These are phyloP conservation scores for Lacanobia wlatinum DNA, from an alignment of 2,888 invertebrate genomes.

Conservation along the genomic window DNA sequence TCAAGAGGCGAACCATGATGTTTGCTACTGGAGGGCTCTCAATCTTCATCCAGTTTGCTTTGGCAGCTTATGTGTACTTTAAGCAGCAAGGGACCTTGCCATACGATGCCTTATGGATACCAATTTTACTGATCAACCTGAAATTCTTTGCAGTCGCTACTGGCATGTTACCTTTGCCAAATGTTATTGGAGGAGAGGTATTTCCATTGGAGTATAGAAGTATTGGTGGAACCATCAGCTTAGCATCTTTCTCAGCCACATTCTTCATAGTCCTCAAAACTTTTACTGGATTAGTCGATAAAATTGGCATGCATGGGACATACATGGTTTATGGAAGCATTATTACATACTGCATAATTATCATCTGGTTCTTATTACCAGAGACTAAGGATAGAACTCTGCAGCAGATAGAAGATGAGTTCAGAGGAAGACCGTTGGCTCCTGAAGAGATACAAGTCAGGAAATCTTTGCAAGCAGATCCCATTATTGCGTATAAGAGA, in stretches of 20 bases:
- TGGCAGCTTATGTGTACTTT: slow-evolving; percentile 84
- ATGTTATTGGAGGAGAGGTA: slow-evolving; percentile 93
- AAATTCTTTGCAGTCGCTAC: slow-evolving; percentile 90
- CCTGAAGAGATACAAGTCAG: slow-evolving; percentile 66
- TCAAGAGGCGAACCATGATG: slow-evolving; percentile 91
- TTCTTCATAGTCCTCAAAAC: slow-evolving; percentile 92
- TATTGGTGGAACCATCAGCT: slow-evolving; percentile 91
- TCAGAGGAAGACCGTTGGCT: slow-evolving; percentile 74
- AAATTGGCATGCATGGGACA: slow-evolving; percentile 88
- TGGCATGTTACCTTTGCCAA: slow-evolving; percentile 92
- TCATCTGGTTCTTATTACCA: slow-evolving; percentile 90
- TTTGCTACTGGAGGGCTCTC: slow-evolving; percentile 90
- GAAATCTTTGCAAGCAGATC: slow-evolving; percentile 71
- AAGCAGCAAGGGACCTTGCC: slow-evolving; percentile 66
- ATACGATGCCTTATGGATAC: slow-evolving; percentile 81
- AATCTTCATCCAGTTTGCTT: slow-evolving; percentile 86
- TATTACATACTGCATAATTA: slow-evolving; percentile 86
- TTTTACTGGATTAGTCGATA: slow-evolving; percentile 87
- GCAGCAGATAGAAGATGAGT: slow-evolving; percentile 91
- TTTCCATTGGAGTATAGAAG: slow-evolving; percentile 91
- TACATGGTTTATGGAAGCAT: slow-evolving; percentile 90
- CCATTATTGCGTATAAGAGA: slow-evolving; percentile 68
- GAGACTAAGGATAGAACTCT: slow-evolving; percentile 92
- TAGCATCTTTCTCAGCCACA: slow-evolving; percentile 89
- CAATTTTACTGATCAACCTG: slow-evolving; percentile 85